Evolutionary conservation across 1,140 invertebrate genomes (phyloP).

Genomic region (Formica selysi): DNA sequence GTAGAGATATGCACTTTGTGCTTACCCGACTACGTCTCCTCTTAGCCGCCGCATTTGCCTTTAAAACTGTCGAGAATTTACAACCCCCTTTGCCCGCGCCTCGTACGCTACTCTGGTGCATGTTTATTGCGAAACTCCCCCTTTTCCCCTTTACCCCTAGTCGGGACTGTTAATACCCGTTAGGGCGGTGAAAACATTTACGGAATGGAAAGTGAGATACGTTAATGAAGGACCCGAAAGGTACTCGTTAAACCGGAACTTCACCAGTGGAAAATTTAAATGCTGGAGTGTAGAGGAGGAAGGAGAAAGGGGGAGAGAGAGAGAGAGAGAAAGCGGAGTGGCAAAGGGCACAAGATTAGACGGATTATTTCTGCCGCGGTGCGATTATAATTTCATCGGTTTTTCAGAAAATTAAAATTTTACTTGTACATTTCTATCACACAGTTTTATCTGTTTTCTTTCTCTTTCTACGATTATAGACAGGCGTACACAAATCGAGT

Average conservation of each 20-base stretch:
- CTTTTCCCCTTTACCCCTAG: not conserved
- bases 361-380: constrained; percentile 17
- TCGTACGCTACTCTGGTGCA: not conserved
- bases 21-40: constrained; percentile 63
- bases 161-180: constrained; percentile 24
- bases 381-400: constrained; percentile 39
- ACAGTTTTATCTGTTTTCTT: too few relatives aligned
- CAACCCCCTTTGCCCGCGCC: constrained; percentile 40
- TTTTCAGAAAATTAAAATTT: constrained; percentile 53
- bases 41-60: constrained; percentile 60
- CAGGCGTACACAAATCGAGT: too few relatives aligned
- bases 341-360: constrained; percentile 31
- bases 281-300: not conserved
- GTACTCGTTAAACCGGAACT: constrained; percentile 23
- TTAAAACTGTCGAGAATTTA: constrained; percentile 72
- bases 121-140: constrained; percentile 71
- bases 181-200: constrained; percentile 22
- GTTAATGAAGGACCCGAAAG: constrained; percentile 46
- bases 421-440: not conserved
- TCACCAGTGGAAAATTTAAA: constrained; percentile 20
- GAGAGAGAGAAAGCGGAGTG: too few relatives aligned
- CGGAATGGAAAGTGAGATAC: constrained; percentile 45
- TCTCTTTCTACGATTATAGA: too few relatives aligned
- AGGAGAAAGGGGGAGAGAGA: not conserved
- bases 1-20: constrained; percentile 56